Evolutionary conservation across 2,113 vertebrate genomes (phyloP), one percentile per base, ranked within the genome.

Genomic region (Polyodon spathula): DNA sequence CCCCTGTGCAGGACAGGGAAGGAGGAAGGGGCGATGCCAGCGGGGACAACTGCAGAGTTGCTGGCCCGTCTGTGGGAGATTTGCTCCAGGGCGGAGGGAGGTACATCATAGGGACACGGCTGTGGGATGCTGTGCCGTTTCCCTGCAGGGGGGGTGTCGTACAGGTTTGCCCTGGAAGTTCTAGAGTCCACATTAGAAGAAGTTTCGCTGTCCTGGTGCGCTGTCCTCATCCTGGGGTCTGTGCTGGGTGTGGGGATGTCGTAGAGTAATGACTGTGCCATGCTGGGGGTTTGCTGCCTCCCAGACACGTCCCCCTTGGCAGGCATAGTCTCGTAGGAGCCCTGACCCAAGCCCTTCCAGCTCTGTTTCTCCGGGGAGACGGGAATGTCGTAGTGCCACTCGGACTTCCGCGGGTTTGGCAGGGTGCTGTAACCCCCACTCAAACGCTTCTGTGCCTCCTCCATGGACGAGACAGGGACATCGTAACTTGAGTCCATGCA

Each of bases 351-450:
- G 37, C 37, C 4, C 11, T 7, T 42, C 40, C 27, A 61, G 17
- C 1, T 54, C n/a, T 16, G 67, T 56, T 67, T 87, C 58, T 91
- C 82, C 0, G 79, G 76, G 48, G 83, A 72, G 1, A 77, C 68
- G 0, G 92, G 92, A 0, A 87, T 80, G 43, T 93, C 91, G 4
- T 95, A 93, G 69, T 89, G 86, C 92, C 92, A 92, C 8, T 89
- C 90, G 3, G 85, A 77, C 40, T 90, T 93, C 1, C 54, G 71
- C n/a, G 79, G 85, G 15, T 44, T 85, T 8, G 90, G 89, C 17
- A 93, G 58, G 0, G 89, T 91, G 14, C 61, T 85, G 73, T 65
- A 91, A n/a, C 68, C 67, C 40, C 50, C 50, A 39, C 51, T 43
- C 3, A 14, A 40, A 40, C 58, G 86, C 44, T 71, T 71, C 4